phyloP scores from a whole-genome alignment of 2,797 vertebrate species.

The Acipenser ruthenus region DNA sequence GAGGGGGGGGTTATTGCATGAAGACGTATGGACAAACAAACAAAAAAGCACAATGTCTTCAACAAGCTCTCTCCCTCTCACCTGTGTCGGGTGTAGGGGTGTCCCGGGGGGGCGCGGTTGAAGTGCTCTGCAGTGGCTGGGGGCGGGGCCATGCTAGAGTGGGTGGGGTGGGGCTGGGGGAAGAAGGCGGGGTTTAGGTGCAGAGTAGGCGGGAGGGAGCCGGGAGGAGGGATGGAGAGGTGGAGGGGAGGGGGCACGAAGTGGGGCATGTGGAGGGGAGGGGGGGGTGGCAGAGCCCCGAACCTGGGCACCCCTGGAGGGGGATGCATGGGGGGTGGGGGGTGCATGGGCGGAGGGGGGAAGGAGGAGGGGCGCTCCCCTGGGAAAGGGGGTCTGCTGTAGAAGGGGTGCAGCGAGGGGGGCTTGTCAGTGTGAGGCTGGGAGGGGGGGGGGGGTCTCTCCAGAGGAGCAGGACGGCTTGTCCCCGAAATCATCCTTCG shows the following conservation, averaged over 20 bases:
- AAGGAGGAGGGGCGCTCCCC: slow-evolving; percentile 43
- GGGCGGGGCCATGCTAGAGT: too few species aligned
- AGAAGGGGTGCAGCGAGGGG: slow-evolving; percentile 63
- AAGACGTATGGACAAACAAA: background rate
- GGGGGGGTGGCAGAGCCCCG: slow-evolving; percentile 50
- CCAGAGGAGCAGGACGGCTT: too few species aligned
- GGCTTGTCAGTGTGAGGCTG: slow-evolving; percentile 56
- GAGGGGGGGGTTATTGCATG: slow-evolving; percentile 7
- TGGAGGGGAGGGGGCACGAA: slow-evolving; percentile 58
- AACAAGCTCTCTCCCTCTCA: slow-evolving; percentile 29
- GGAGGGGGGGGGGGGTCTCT: slow-evolving; percentile 21
- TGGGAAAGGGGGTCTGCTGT: slow-evolving; percentile 54
- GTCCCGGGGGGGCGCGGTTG: slow-evolving; percentile 25
- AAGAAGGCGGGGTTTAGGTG: slow-evolving; percentile 85
- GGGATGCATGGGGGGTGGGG: slow-evolving; percentile 31
- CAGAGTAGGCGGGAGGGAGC: slow-evolving; percentile 56
- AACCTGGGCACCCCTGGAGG: slow-evolving; percentile 47
- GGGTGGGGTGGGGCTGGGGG: slow-evolving; percentile 42
- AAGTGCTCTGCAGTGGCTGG: slow-evolving; percentile 33
- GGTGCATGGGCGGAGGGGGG: slow-evolving; percentile 37
- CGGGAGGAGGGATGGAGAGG: slow-evolving; percentile 47
- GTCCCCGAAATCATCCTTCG: too few species aligned
- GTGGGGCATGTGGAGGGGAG: slow-evolving; percentile 55
- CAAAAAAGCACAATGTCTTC: background rate
- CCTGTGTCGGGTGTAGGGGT: slow-evolving; percentile 41